phyloP scores from a whole-genome alignment of 1,140 invertebrate genomes.

The Steinernema feltiae region DNA sequence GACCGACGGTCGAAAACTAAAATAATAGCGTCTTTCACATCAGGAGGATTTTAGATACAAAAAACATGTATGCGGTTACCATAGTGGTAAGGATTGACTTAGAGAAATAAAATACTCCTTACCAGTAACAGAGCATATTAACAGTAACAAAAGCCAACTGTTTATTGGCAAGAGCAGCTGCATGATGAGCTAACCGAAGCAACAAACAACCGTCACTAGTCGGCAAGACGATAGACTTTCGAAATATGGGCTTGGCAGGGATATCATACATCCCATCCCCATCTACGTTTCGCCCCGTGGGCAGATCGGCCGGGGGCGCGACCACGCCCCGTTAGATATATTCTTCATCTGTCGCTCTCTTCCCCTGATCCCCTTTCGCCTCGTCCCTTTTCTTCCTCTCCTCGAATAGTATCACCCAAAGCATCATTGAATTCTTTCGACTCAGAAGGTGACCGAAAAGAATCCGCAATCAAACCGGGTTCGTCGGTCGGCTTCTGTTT shows the following conservation, averaged over 20 bases:
- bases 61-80: no score
- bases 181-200: conserved; percentile 8
- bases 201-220: conserved; percentile 13
- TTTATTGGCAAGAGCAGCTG: background rate
- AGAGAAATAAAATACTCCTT: background rate
- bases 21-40: no score
- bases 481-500: background rate
- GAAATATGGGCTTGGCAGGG: conserved; percentile 13
- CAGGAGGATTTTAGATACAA: no score
- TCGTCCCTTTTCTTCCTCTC: background rate
- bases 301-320: conserved; percentile 13
- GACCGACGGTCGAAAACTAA: background rate
- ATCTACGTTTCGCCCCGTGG: conserved; percentile 14
- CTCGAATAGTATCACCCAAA: conserved; percentile 5
- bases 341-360: conserved; percentile 4
- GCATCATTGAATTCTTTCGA: background rate
- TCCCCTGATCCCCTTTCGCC: conserved; percentile 3
- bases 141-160: background rate
- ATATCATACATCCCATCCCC: conserved; percentile 15
- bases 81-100: no score
- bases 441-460: background rate
- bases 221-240: conserved; percentile 13
- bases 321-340: conserved; percentile 1
- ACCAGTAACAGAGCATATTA: background rate
- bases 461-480: conserved; percentile 8